These are phyloP conservation scores for Pteruthius melanotis DNA, from an alignment of 2,113 vertebrate genomes.

Conservation along the genomic window DNA sequence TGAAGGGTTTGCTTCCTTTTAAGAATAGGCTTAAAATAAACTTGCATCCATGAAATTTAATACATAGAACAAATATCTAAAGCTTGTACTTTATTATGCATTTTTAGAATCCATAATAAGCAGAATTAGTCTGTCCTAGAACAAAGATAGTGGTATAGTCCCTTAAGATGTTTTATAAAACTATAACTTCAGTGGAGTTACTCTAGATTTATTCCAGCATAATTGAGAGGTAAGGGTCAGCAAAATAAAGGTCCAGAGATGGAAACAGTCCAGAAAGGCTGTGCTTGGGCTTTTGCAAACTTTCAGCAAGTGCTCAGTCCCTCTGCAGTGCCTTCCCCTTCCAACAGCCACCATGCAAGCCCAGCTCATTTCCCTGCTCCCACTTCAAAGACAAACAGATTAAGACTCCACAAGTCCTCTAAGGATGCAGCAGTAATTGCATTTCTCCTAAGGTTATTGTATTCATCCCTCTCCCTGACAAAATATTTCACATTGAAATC, in stretches of 20 bases:
- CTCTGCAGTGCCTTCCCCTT: background rate
- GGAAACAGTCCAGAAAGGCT: background rate
- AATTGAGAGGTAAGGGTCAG: background rate
- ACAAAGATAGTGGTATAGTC: background rate
- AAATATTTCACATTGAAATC: background rate
- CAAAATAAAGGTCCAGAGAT: background rate
- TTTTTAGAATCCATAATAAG: background rate
- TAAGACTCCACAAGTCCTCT: background rate
- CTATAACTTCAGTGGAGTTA: background rate
- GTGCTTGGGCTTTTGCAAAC: background rate
- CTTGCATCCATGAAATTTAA: background rate
- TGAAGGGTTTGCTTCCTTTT: background rate
- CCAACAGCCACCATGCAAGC: background rate
- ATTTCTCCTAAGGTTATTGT: background rate
- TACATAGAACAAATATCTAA: background rate
- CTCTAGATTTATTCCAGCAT: background rate
- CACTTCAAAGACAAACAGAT: background rate
- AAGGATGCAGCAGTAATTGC: background rate
- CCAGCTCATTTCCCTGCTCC: background rate
- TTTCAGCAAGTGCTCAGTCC: background rate
- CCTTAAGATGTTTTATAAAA: background rate
- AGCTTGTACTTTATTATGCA: background rate
- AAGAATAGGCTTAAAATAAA: background rate
- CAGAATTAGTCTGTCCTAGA: background rate
- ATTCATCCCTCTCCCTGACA: fast-evolving